Conservation (phyloP, 2,888 invertebrate genomes). For the Diarsia mendica region DNA sequence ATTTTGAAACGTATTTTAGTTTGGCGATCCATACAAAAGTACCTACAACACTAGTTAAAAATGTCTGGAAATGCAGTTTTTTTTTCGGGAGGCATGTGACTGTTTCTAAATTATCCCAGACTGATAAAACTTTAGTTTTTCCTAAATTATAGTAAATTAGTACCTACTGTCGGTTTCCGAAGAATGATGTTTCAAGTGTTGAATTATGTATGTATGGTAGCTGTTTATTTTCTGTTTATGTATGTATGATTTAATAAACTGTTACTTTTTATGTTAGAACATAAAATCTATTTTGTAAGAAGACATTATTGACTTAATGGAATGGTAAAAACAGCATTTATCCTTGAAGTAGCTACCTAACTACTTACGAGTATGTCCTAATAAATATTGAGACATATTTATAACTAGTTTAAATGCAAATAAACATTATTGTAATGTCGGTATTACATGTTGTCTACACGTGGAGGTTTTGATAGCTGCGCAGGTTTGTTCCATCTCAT, state of each 20-base stretch:
- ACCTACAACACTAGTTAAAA: too few relatives aligned
- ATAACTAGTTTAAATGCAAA: conserved; percentile 10
- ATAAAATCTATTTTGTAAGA: background rate
- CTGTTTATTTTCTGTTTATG: too few relatives aligned
- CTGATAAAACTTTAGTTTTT: too few relatives aligned
- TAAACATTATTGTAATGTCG: background rate
- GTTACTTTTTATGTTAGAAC: background rate
- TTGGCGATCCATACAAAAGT: too few relatives aligned
- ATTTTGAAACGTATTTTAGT: too few relatives aligned
- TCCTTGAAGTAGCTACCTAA: background rate
- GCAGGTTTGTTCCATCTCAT: too few relatives aligned
- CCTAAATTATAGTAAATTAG: too few relatives aligned
- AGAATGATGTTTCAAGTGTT: background rate
- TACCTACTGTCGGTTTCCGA: too few relatives aligned
- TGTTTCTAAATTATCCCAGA: too few relatives aligned
- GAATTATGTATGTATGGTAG: background rate
- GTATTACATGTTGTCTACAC: background rate
- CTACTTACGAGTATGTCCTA: background rate
- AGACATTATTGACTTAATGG: background rate
- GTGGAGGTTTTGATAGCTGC: background rate
- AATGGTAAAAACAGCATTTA: background rate
- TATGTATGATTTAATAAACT: background rate
- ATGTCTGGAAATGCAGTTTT: too few relatives aligned
- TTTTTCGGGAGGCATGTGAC: too few relatives aligned
- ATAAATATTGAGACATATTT: background rate